phyloP scores from a whole-genome alignment of 2,113 vertebrate species.

The Ariopsis seemanni region DNA sequence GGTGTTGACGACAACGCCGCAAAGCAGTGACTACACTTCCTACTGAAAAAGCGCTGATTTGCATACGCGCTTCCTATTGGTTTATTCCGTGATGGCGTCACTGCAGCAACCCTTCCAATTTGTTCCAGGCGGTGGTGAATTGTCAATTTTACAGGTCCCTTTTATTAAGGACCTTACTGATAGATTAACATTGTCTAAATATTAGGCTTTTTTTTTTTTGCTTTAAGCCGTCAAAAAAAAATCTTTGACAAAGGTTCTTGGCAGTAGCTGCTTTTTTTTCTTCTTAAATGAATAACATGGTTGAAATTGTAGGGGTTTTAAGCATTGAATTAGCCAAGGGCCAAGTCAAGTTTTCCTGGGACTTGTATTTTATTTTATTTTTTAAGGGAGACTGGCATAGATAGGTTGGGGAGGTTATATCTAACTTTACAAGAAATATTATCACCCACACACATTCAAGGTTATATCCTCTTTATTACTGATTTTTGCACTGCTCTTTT shows the following conservation, averaged over 20 bases:
- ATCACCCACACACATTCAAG: too few relatives aligned
- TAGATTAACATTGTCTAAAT: neutral
- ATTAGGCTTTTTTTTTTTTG: neutral
- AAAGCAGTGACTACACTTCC: constrained; percentile 3
- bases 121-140: neutral
- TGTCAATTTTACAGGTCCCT: neutral
- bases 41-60: neutral
- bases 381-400: too few relatives aligned
- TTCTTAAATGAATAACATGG: neutral
- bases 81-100: neutral
- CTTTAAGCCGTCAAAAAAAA: neutral
- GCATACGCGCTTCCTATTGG: constrained; percentile 25
- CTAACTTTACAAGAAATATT: too few relatives aligned
- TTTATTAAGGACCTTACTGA: neutral
- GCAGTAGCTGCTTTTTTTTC: neutral
- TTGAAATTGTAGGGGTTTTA: neutral
- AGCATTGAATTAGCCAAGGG: too few relatives aligned
- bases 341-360: too few relatives aligned
- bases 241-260: neutral
- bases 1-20: neutral
- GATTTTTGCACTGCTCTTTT: too few relatives aligned
- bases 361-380: too few relatives aligned
- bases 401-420: too few relatives aligned
- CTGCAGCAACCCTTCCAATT: neutral
- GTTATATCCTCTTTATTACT: too few relatives aligned